Conservation (phyloP, 2,113 vertebrate genomes). For the Pseudolaguvia tuberculata region DNA sequence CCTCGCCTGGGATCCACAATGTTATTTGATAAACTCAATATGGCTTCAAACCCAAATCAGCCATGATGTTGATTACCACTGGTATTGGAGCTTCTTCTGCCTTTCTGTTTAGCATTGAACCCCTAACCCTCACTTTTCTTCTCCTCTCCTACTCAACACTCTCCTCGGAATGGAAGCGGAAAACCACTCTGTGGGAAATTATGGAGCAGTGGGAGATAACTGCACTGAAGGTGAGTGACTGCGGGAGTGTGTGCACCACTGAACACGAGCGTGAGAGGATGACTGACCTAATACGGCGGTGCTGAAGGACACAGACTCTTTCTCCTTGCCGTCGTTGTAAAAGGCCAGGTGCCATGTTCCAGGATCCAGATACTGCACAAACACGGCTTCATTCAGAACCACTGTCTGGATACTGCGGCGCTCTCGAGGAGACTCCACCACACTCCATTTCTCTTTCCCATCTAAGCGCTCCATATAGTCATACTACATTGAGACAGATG, state of each 20-base stretch:
- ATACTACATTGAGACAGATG: conserved; percentile 70
- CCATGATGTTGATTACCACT: neutral
- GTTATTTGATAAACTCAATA: neutral
- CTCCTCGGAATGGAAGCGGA: conserved; percentile 9
- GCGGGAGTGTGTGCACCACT: neutral
- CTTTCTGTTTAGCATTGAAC: conserved; percentile 7
- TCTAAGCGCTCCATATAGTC: conserved; percentile 98
- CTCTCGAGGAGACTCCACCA: conserved; percentile 89
- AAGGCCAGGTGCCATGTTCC: conserved; percentile 97
- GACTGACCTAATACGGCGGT: conserved; percentile 86
- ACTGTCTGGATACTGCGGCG: conserved; percentile 93
- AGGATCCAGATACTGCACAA: conserved; percentile 92
- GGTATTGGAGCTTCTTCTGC: neutral
- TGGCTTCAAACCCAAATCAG: neutral
- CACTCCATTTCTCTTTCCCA: conserved; percentile 98
- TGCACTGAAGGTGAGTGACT: neutral
- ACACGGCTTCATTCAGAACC: conserved; percentile 95
- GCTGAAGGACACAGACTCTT: conserved; percentile 90
- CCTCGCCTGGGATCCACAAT: no score
- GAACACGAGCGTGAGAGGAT: neutral
- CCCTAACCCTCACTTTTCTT: conserved; percentile 47
- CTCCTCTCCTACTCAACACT: conserved; percentile 52
- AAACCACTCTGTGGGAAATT: conserved; percentile 29
- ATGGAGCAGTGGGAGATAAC: conserved; percentile 8
- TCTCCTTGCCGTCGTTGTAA: conserved; percentile 96